Evolutionary conservation across 2,113 vertebrate genomes (phyloP).

Genomic region (Tenebrosternarchus preto): DNA sequence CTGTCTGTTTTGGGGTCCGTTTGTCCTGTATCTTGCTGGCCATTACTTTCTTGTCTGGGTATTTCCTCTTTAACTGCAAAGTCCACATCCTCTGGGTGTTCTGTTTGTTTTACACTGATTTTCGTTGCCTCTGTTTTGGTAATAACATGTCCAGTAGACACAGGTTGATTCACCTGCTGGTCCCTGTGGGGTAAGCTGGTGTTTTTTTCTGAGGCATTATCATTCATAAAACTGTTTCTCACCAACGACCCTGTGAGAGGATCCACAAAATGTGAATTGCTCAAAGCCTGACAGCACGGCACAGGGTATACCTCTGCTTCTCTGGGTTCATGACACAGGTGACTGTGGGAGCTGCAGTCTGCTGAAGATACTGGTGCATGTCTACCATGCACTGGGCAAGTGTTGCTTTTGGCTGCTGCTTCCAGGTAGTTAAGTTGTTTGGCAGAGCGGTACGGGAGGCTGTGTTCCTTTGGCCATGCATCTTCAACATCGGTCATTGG

Average conservation of each 20-base stretch:
- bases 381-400: constrained; percentile 66
- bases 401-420: constrained; percentile 66
- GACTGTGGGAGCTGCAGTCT: constrained; percentile 67
- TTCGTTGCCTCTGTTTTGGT: constrained; percentile 59
- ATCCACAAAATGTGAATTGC: constrained; percentile 69
- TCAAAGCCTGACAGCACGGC: constrained; percentile 68
- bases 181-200: constrained; percentile 57
- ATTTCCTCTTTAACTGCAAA: constrained; percentile 24
- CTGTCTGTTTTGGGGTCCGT: constrained; percentile 56
- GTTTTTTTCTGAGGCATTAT: constrained; percentile 65
- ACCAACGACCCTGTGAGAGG: constrained; percentile 73
- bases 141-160: constrained; percentile 65
- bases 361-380: constrained; percentile 63
- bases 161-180: constrained; percentile 66
- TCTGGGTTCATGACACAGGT: constrained; percentile 70
- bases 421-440: constrained; percentile 70
- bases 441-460: constrained; percentile 62
- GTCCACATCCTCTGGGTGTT: constrained; percentile 58
- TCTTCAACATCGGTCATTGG: constrained; percentile 76
- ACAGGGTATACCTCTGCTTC: constrained; percentile 57
- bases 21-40: constrained; percentile 37
- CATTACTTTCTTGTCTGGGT: background rate
- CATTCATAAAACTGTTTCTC: constrained; percentile 66
- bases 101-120: constrained; percentile 31
- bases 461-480: constrained; percentile 72